Evolutionary conservation across 2,797 vertebrate species (phyloP).

Genomic region (Ptychobarbus kaznakovi): DNA sequence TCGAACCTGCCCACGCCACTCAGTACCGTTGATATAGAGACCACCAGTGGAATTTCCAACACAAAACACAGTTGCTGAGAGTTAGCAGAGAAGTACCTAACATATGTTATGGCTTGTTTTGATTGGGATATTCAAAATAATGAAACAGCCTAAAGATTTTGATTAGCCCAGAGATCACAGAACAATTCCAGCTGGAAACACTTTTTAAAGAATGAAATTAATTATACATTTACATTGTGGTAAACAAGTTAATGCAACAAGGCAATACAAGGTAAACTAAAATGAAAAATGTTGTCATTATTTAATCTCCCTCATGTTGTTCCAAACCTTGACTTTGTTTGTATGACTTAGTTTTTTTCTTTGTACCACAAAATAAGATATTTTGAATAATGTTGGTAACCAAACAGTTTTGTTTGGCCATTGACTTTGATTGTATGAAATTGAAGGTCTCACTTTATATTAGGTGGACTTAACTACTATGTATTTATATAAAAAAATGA

Average conservation of each 20-base stretch:
- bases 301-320: neutral
- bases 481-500: neutral
- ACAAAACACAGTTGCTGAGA: conserved; percentile 68
- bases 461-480: neutral
- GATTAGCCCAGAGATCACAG: neutral
- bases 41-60: conserved; percentile 38
- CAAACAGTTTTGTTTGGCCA: neutral
- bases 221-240: neutral
- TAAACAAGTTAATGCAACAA: no score
- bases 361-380: no score
- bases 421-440: neutral
- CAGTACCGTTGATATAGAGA: conserved; percentile 62
- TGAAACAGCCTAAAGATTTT: neutral
- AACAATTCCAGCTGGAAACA: neutral
- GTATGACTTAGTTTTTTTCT: neutral
- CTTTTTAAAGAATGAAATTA: neutral
- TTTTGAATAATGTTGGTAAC: neutral
- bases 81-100: conserved; percentile 22
- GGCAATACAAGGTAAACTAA: neutral
- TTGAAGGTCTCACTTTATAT: neutral
- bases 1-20: conserved; percentile 69
- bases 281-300: neutral
- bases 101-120: conserved; percentile 26
- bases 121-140: conserved; percentile 22
- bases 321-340: neutral